These are phyloP conservation scores for Taeniopygia guttata DNA, from an alignment of 2,797 vertebrate genomes.

Conservation along the genomic window DNA sequence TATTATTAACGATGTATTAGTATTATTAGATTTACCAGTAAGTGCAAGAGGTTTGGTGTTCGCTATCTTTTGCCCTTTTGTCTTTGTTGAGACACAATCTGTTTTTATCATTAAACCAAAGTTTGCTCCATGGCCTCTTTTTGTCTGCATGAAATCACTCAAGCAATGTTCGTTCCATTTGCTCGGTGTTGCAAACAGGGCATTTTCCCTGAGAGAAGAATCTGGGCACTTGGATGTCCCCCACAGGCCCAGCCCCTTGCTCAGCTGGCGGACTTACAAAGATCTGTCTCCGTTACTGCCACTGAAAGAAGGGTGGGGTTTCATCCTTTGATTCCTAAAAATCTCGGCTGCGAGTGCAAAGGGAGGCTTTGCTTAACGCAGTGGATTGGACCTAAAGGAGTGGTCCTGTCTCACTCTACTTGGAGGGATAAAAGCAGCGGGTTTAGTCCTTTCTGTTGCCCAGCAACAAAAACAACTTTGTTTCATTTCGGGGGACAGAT, in stretches of 20 bases:
- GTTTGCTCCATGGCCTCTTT: not conserved
- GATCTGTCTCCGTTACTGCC: too few species aligned
- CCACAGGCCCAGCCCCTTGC: not conserved
- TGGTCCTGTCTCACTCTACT: not conserved
- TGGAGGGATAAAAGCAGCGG: not conserved
- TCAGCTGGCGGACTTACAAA: too few species aligned
- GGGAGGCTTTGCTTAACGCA: not conserved
- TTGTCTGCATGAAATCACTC: not conserved
- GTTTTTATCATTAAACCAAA: not conserved
- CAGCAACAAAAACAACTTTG: not conserved
- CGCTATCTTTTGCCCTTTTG: fast-evolving
- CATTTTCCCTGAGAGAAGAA: too few species aligned
- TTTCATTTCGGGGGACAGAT: not conserved
- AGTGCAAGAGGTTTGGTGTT: not conserved
- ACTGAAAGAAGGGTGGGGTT: not conserved
- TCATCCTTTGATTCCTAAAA: not conserved
- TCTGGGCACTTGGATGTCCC: fast-evolving
- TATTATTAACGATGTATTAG: too few species aligned
- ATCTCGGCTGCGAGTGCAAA: not conserved
- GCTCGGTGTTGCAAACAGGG: not conserved
- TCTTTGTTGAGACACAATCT: not conserved
- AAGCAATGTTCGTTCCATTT: too few species aligned
- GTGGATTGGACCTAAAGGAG: too few species aligned
- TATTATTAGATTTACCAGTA: too few species aligned
- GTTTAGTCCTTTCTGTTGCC: fast-evolving